Evolutionary conservation across 2,797 vertebrate species (phyloP), one percentile per base, ranked within the genome.

Genomic region (Gallinago nigripennis): DNA sequence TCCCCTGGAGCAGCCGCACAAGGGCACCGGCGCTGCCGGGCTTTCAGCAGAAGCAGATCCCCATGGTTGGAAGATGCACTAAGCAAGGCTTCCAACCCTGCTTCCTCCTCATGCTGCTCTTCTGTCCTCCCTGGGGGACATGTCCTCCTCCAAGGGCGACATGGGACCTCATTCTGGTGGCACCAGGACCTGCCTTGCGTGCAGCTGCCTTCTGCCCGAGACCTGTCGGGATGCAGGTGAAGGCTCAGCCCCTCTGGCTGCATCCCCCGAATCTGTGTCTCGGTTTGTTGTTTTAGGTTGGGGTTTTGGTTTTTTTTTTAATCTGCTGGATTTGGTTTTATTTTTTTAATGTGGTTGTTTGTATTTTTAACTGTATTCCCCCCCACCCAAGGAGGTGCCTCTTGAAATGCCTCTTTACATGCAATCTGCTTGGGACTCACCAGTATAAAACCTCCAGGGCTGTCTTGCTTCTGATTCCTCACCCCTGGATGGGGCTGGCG

Each of bases 291-390:
- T 69, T 92, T 65, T 88, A 91, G 48, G 39, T 57, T 61, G 23
- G 2, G 6, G 20, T 68, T 60, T 82, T 76, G 31, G 4, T 82
- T 92, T 16, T 48, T 48, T 48, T 48, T 95, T 88, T 63, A 63
- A 92, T 79, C 60, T 72, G 86, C 60, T 90, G 66, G 70, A 93
- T 75, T 82, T 90, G 46, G 41, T 94, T 95, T 93, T 90, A 77
- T 90, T 93, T 97, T 96, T 94, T 93, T 92, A 77, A 82, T 24
- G 53, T 5, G 2, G 10, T 82, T 53, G 33, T 31, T 86, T 72
- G n/a, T 92, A 24, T 88, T 95, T 96, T 96, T 90, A 95, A 93
- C 28, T 64, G 8, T 81, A 19, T 78, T 20, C 63, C 4, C 17
- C 20, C 20, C 27, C 8, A 25, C 2, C 6, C 21, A 65, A n/a